Conservation (phyloP, 64 coral and sea anemone species). For the Hydrozoanthus tunicans region DNA sequence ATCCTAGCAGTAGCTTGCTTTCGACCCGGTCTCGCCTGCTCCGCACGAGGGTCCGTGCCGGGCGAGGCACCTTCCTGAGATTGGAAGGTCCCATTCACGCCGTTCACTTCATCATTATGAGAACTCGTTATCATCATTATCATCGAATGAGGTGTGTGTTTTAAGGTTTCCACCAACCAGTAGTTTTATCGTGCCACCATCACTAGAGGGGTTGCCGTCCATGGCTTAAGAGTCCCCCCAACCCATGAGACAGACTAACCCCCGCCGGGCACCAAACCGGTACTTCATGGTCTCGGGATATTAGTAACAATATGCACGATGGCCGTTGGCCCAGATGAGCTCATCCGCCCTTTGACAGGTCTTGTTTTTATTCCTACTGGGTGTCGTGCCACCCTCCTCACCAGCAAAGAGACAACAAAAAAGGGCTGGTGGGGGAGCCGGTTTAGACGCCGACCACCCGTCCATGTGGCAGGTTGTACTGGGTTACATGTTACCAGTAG, state of each 20-base stretch:
- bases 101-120: slow-evolving; percentile 45
- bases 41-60: slow-evolving; percentile 50
- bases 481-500: too few species aligned
- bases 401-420: too few species aligned
- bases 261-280: not conserved
- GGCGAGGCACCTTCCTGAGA: slow-evolving; percentile 48
- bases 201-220: slow-evolving; percentile 12
- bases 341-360: too few species aligned
- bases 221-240: not conserved
- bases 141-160: not conserved
- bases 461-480: too few species aligned
- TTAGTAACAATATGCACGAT: too few species aligned
- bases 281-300: too few species aligned
- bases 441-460: too few species aligned
- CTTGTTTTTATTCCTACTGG: too few species aligned
- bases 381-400: too few species aligned
- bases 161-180: too few species aligned
- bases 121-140: slow-evolving; percentile 48
- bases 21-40: slow-evolving; percentile 57
- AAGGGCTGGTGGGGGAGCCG: too few species aligned
- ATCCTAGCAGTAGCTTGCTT: not conserved
- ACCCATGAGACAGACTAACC: slow-evolving; percentile 1
- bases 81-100: slow-evolving; percentile 49
- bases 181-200: slow-evolving; percentile 18
- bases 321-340: too few species aligned